Evolutionary conservation across 30 jellyfish, hydroid and myxozoan genomes (phyloP), one percentile per base, ranked within the genome.

Genomic region (Turritopsis dohrnii): DNA sequence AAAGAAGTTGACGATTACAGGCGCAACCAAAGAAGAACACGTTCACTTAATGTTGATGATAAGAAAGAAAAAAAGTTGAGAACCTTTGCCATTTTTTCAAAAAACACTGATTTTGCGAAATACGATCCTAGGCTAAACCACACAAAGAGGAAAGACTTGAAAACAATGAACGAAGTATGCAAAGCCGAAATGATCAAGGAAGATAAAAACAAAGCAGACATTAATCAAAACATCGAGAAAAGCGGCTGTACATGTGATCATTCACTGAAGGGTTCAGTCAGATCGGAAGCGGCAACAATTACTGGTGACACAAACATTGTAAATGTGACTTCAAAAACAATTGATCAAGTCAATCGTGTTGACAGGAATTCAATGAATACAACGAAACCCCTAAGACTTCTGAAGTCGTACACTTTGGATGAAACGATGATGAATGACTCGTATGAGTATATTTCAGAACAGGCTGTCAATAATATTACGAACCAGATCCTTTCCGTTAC

Each of bases 81-180:
- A 69, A 69, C 77, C 9, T 69, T 69, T 69, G 77, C 77, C 30
- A 21, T 69, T 23, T 69, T 69, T 69, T 69, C 77, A 69, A 69
- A 27, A 23, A 69, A 19, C 19, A 7, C 28, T 7, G 19, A 41
- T 41, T 41, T 41, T 41, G 9, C 60, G 60, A 41, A 41, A 41
- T 41, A 41, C 13, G 9, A 41, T 3, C 5, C 60, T 3, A 41
- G 19, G 28, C 22, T 9, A 69, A 69, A 7, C 31, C 17, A n/a
- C 19, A 0, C 30, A 9, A 69, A 8, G 31, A 69, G 77, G 30
- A 69, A 69, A 69, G 19, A 69, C 8, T 69, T 69, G 13, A 41
- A 41, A 3, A 41, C 5, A 16, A 69, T 69, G 77, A 69, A 69
- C 9, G 30, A 69, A n/a, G 77, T 69, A n/a, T 9, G 19, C 28